phyloP scores from a whole-genome alignment of 2,113 vertebrate genomes.

The Leptodactylus fuscus region DNA sequence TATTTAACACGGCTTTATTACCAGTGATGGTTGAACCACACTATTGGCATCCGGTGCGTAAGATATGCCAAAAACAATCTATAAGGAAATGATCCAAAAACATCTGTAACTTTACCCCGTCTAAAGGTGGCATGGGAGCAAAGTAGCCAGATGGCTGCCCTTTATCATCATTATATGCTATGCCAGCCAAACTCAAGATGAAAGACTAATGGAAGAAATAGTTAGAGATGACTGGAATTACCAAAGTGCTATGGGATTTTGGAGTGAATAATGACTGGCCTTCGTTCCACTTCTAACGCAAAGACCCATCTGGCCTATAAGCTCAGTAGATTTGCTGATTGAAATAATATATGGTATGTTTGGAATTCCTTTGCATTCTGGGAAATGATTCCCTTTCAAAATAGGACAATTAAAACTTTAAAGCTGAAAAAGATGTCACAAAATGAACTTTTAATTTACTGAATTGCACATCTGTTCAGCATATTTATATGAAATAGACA shows the following conservation, averaged over 20 bases:
- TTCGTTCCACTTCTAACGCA: constrained; percentile 48
- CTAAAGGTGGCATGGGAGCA: constrained; percentile 44
- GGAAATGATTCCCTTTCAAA: not conserved
- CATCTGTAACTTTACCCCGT: constrained; percentile 50
- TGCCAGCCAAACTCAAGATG: constrained; percentile 58
- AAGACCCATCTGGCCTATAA: constrained; percentile 53
- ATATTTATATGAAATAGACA: not conserved
- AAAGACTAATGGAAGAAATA: constrained; percentile 55
- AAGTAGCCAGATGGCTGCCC: constrained; percentile 56
- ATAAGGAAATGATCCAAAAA: constrained; percentile 54
- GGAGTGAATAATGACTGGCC: constrained; percentile 50
- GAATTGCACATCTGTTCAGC: not conserved
- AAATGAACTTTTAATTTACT: not conserved
- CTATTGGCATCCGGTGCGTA: constrained; percentile 16
- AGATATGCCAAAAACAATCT: constrained; percentile 50
- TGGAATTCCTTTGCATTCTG: not conserved
- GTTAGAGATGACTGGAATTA: constrained; percentile 54
- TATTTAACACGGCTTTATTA: not conserved
- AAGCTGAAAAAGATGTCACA: constrained; percentile 1
- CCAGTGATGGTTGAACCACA: constrained; percentile 6
- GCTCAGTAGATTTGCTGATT: not conserved
- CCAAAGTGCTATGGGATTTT: constrained; percentile 49
- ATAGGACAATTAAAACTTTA: not conserved
- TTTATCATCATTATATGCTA: constrained; percentile 59
- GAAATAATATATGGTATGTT: constrained; percentile 19